phyloP scores from a whole-genome alignment of 2,113 vertebrate genomes.

The Apeltes quadracus region DNA sequence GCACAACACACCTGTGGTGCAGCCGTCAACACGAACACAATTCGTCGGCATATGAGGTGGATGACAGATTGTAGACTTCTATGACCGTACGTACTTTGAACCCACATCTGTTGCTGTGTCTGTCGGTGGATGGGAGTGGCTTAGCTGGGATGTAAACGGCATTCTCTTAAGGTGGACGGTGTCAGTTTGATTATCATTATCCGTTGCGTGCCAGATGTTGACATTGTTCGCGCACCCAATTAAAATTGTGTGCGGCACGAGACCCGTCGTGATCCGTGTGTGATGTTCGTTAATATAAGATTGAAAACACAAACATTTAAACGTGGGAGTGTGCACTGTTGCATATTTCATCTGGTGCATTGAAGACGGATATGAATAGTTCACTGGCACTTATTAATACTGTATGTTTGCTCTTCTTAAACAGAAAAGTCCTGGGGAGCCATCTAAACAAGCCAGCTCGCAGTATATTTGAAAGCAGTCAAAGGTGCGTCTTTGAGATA shows the following conservation, averaged over 20 bases:
- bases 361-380: constrained; percentile 62
- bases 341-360: constrained; percentile 21
- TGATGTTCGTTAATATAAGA: not conserved
- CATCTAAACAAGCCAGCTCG: constrained; percentile 60
- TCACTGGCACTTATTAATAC: constrained; percentile 62
- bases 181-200: not conserved
- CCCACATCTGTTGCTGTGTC: not conserved
- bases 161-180: constrained; percentile 5
- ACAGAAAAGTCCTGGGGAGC: constrained; percentile 33
- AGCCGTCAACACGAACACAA: no score
- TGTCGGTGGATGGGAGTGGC: not conserved
- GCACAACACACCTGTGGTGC: no score
- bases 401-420: constrained; percentile 64
- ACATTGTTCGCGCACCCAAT: not conserved
- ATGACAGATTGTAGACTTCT: no score
- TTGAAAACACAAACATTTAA: constrained; percentile 24
- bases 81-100: not conserved
- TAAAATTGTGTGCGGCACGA: not conserved
- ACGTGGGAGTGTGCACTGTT: constrained; percentile 4
- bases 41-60: no score
- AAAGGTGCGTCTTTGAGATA: constrained; percentile 47
- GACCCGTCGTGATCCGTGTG: not conserved
- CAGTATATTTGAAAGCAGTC: constrained; percentile 45
- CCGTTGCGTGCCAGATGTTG: not conserved
- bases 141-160: not conserved